Evolutionary conservation across 2,113 vertebrate genomes (phyloP).

Genomic region (Mustela lutreola): DNA sequence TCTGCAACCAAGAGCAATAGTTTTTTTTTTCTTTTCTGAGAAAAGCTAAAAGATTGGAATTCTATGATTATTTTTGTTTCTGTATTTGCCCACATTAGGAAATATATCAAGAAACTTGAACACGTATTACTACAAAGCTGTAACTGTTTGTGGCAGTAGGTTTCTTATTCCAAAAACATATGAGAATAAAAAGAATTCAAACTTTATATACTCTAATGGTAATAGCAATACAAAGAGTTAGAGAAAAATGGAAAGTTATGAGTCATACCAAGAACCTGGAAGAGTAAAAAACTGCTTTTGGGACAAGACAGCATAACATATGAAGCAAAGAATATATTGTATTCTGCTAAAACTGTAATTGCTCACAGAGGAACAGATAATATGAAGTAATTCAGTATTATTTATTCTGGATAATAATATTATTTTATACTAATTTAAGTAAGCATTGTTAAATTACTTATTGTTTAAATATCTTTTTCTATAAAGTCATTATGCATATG

Average conservation of each 20-base stretch:
- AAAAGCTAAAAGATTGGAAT: background rate
- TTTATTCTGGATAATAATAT: background rate
- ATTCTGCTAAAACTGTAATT: background rate
- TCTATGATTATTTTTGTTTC: background rate
- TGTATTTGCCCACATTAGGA: background rate
- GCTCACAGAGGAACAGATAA: background rate
- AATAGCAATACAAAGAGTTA: constrained; percentile 14
- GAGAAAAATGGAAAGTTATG: background rate
- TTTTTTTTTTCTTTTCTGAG: background rate
- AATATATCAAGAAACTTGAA: background rate
- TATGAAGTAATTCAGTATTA: constrained; percentile 12
- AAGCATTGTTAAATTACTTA: background rate
- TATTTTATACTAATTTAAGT: constrained; percentile 1
- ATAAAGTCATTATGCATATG: background rate
- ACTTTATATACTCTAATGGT: background rate
- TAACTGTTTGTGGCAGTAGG: background rate
- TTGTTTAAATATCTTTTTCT: constrained; percentile 18
- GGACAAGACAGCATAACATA: background rate
- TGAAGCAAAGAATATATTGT: background rate
- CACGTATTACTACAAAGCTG: background rate
- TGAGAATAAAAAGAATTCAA: constrained; percentile 25
- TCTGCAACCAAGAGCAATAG: background rate
- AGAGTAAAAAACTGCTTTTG: background rate
- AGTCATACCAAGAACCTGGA: background rate
- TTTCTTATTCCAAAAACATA: constrained; percentile 19